Evolutionary conservation across 2,113 vertebrate genomes (phyloP).

Genomic region (Neoarius graeffei): DNA sequence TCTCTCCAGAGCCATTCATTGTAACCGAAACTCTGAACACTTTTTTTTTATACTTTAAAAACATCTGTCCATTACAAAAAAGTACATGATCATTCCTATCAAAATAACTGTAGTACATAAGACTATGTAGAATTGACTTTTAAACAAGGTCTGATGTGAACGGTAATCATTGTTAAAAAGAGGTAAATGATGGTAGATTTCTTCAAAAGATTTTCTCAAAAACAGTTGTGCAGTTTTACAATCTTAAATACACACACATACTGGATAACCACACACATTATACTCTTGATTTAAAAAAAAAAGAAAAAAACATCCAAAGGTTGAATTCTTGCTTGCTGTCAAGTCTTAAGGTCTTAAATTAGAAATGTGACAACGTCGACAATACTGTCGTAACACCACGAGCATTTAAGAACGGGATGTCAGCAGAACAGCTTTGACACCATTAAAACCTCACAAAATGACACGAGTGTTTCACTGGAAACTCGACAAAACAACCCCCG

Average conservation of each 20-base stretch:
- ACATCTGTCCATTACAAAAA: slow-evolving; percentile 81
- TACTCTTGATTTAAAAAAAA: slow-evolving; percentile 17
- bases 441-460: slow-evolving; percentile 3
- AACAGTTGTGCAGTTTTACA: slow-evolving; percentile 22
- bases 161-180: slow-evolving; percentile 17
- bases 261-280: slow-evolving; percentile 28
- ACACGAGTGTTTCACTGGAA: slow-evolving; percentile 32
- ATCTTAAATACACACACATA: slow-evolving; percentile 22
- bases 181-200: slow-evolving; percentile 34
- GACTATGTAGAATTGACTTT: slow-evolving; percentile 28
- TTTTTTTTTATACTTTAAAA: slow-evolving; percentile 68
- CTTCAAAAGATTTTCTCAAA: slow-evolving; percentile 9
- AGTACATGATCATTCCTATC: slow-evolving; percentile 82
- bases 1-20: background rate
- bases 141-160: slow-evolving; percentile 35
- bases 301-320: slow-evolving; percentile 17
- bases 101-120: slow-evolving; percentile 84
- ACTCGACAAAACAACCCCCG: background rate
- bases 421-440: background rate
- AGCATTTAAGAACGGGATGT: slow-evolving; percentile 32
- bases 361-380: slow-evolving; percentile 34
- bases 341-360: slow-evolving; percentile 24
- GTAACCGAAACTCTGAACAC: slow-evolving; percentile 5
- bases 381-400: slow-evolving; percentile 42
- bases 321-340: slow-evolving; percentile 20